These are phyloP conservation scores for Orchestes rusci DNA, from an alignment of 2,888 invertebrate species.

Conservation along the genomic window DNA sequence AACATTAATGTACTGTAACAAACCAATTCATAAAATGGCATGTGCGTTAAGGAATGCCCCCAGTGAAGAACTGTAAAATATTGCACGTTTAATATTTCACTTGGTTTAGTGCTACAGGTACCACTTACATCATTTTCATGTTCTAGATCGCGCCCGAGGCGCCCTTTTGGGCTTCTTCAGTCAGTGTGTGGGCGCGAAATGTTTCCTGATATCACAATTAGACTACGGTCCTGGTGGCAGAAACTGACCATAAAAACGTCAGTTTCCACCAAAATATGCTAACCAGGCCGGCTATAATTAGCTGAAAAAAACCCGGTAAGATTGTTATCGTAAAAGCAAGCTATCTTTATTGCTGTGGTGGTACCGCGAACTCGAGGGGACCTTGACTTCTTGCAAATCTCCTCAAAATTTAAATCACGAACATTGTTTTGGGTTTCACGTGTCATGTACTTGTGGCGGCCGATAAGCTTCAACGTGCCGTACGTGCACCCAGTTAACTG, in stretches of 20 bases:
- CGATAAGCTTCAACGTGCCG: slow-evolving; percentile 20
- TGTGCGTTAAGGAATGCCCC: slow-evolving; percentile 2
- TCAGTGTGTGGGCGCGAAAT: too few relatives aligned
- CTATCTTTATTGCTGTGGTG: slow-evolving; percentile 9
- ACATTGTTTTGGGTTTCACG: slow-evolving; percentile 18
- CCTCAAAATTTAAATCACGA: slow-evolving; percentile 21
- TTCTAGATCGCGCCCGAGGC: too few relatives aligned
- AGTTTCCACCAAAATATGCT: too few relatives aligned
- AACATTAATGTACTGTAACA: slow-evolving; percentile 8
- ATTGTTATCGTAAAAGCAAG: slow-evolving; percentile 2
- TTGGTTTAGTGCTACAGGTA: background rate
- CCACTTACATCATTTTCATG: too few relatives aligned
- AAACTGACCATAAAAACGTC: too few relatives aligned
- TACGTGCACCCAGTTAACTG: too few relatives aligned
- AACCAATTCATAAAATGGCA: slow-evolving; percentile 2
- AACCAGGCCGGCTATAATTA: too few relatives aligned
- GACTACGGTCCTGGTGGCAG: too few relatives aligned
- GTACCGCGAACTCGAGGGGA: slow-evolving; percentile 15
- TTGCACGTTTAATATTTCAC: slow-evolving; percentile 6
- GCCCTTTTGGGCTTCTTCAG: too few relatives aligned
- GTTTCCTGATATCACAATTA: too few relatives aligned
- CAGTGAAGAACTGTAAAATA: slow-evolving; percentile 6
- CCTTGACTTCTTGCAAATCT: slow-evolving; percentile 21
- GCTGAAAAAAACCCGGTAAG: too few relatives aligned
- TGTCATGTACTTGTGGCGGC: slow-evolving; percentile 17